phyloP scores from a whole-genome alignment of 2,888 invertebrate species.

The Zhuqinia jingwanae region DNA sequence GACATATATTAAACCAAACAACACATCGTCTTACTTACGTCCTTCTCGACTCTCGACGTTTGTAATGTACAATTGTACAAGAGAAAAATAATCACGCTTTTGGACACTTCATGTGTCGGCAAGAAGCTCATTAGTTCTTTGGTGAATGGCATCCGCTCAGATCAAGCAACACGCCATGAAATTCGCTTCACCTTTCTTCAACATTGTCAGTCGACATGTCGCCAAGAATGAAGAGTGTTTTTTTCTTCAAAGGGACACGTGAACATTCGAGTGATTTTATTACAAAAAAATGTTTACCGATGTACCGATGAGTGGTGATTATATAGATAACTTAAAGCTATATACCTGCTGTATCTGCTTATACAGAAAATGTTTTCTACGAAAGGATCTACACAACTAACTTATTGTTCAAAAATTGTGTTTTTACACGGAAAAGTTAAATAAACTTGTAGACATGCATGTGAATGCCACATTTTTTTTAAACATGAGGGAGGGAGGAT shows the following conservation, averaged over 20 bases:
- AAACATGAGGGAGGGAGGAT: slow-evolving; percentile 38
- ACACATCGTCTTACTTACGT: too few species aligned
- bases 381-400: background rate
- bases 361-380: background rate
- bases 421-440: slow-evolving; percentile 9
- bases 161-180: background rate
- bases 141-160: background rate
- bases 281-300: slow-evolving; percentile 45
- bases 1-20: too few species aligned
- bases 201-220: slow-evolving; percentile 55
- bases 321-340: slow-evolving; percentile 39
- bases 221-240: slow-evolving; percentile 65
- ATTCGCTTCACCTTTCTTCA: background rate
- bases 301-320: slow-evolving; percentile 41
- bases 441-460: background rate
- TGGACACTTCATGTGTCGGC: background rate
- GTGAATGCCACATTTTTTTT: background rate
- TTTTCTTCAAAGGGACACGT: slow-evolving; percentile 29
- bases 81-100: background rate
- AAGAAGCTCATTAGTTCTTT: background rate
- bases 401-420: slow-evolving; percentile 21
- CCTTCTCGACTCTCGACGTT: too few species aligned
- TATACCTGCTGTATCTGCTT: background rate
- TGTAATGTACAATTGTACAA: too few species aligned
- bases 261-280: slow-evolving; percentile 51